Evolutionary conservation across 2,888 invertebrate species (phyloP), one percentile per base, ranked within the genome.

Genomic region (Cyrtodaria siliqua): DNA sequence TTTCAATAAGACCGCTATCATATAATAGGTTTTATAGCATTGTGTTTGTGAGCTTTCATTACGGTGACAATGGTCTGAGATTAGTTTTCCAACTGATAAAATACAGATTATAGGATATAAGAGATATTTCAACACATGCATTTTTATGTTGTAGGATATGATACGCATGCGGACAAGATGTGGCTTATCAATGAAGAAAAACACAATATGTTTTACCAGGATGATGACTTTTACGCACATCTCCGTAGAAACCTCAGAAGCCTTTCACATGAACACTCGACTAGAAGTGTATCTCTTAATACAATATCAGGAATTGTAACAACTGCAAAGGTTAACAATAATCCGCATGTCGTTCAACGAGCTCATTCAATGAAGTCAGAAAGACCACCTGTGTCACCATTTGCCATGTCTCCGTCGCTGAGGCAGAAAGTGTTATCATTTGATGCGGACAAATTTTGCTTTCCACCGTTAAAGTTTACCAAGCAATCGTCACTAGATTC

Each of bases 201-300:
- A 57, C 78, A 78, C 50, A 78, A 73, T n/a, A 26, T 78, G 24
- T 73, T 78, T 47, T 73, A 73, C 47, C 78, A 78, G 44, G 78
- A 78, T 56, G 71, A 77, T 29, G 71, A 71, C n/a, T n/a, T n/a
- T n/a, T 1, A n/a, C n/a, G n/a, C n/a, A n/a, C n/a, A n/a, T n/a
- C n/a, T n/a, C n/a, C n/a, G n/a, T n/a, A n/a, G n/a, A n/a, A n/a
- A n/a, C n/a, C 2, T 20, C 55, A 53, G 73, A 9, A 40, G 50
- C 24, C 33, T 47, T 16, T 61, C 66, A 6, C 3, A n/a, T 0
- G 61, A 66, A 23, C 23, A 24, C n/a, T n/a, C n/a, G n/a, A n/a
- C 16, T 23, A 44, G 23, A 26, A 24, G 18, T 23, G 18, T 33
- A n/a, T 47, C n/a, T n/a, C n/a, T n/a, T n/a, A n/a, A n/a, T n/a